Base-by-base conservation (phyloP, 2,113 vertebrate species). In the Astur gentilis region DNA sequence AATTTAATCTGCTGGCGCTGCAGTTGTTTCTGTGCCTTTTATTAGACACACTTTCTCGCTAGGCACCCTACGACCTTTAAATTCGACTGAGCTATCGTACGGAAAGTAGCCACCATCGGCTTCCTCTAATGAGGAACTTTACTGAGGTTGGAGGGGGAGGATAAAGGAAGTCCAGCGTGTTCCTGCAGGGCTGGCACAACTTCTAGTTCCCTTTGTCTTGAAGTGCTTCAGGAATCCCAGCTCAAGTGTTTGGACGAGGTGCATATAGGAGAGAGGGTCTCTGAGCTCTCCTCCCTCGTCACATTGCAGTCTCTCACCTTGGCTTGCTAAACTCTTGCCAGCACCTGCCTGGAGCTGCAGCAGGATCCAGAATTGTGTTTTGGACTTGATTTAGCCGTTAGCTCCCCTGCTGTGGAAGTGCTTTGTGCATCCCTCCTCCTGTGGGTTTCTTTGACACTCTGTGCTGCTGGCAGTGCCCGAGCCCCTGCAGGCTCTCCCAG, bases 1-100 rank as follows among this genome's bases (percentile, higher is more conserved):
- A 98, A 97, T 94, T 97, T 62, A 97, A 97, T 97, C 96, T 96
- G 95, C 94, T 94, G 80, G 66, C 84, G 21, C 49, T 18, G 91
- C 87, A 40, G 85, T 91, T 90, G 92, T 70, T 73, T 50, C 71
- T 94, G 94, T 95, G 93, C 83, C 96, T 98, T 98, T 97, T 98
- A 94, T 97, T 98, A 97, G 97, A 94, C 61, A 60, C 32, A 5
- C 80, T 75, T 89, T 64, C 90, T 84, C 83, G 32, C 58, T 45
- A 38, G 87, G 87, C 71, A 78, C 64, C 83, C 92, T 6, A 21
- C 82, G 96, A 97, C 97, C 97, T 98, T 98, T 96, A 93, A 70
- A 81, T 71, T 85, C 77, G 79, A 64, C 80, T 7, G 62, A 72
- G 52, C 75, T 49, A 50, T 70, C 10, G 3, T 60, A 29, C 10